A percentile compares a stretch with the other conserved stretches of the same genome.
These are phyloP conservation scores for Cladopsammia gracilis DNA, from an alignment of 64 coral and sea anemone species.

Conservation along the genomic window DNA sequence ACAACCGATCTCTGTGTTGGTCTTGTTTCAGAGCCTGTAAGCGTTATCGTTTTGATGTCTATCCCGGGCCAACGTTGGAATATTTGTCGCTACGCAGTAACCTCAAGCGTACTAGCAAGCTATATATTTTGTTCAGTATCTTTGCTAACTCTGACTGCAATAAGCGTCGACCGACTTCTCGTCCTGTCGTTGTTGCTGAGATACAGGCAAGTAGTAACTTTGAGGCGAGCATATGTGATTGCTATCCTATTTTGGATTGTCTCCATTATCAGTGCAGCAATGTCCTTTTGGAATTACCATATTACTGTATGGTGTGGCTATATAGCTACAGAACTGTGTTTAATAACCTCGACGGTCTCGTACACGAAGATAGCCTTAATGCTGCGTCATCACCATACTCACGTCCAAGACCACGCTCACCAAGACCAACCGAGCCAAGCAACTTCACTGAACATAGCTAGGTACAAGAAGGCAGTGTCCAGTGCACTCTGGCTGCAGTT, in stretches of 20 bases:
- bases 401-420: neutral
- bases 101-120: neutral
- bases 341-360: neutral
- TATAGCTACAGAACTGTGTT: neutral
- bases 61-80: too few relatives aligned
- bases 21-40: neutral
- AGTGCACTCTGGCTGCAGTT: constrained; percentile 2
- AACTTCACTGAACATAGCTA: neutral
- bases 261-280: neutral
- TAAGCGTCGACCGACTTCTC: constrained; percentile 15
- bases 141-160: neutral
- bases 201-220: constrained; percentile 25
- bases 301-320: neutral
- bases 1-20: constrained; percentile 21
- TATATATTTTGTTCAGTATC: neutral
- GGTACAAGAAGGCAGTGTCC: constrained; percentile 14
- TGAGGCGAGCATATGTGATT: neutral
- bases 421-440: neutral
- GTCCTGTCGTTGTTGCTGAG: neutral
- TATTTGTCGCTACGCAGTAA: neutral
- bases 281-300: neutral
- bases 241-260: neutral
- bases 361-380: neutral
- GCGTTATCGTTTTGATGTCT: neutral
- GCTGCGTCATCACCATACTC: neutral